Conservation (phyloP, 2,888 invertebrate species). For the Sinhomidia bicolor region DNA sequence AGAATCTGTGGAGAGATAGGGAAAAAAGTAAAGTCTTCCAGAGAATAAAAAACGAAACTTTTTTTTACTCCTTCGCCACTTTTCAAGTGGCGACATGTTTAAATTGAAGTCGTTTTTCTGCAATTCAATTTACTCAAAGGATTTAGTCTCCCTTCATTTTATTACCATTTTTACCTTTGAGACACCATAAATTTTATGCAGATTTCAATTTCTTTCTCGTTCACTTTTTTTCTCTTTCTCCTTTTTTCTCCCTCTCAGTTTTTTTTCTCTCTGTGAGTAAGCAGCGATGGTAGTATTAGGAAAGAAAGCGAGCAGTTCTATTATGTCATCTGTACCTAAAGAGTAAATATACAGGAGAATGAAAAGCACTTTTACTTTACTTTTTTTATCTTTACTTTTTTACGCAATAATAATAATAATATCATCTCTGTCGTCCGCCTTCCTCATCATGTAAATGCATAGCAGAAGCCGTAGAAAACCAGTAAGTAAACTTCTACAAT, state of each 20-base stretch:
- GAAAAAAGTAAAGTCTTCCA: slow-evolving; percentile 59
- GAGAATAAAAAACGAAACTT: slow-evolving; percentile 55
- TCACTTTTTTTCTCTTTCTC: slow-evolving; percentile 52
- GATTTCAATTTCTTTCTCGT: slow-evolving; percentile 80
- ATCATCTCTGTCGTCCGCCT: not conserved
- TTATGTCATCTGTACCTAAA: slow-evolving; percentile 25
- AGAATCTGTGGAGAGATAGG: slow-evolving; percentile 5
- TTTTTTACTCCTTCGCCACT: slow-evolving; percentile 63
- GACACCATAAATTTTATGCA: slow-evolving; percentile 81
- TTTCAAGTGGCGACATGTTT: slow-evolving; percentile 78
- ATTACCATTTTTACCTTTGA: slow-evolving; percentile 81
- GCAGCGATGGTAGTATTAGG: not conserved
- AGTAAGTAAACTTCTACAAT: slow-evolving; percentile 67
- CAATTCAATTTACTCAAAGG: slow-evolving; percentile 80
- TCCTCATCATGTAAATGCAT: slow-evolving; percentile 26
- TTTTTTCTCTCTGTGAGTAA: slow-evolving; percentile 15
- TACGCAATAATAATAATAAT: slow-evolving; percentile 19
- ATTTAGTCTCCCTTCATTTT: slow-evolving; percentile 81
- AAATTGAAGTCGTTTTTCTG: slow-evolving; percentile 81
- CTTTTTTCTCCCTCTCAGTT: not conserved
- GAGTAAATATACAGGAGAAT: slow-evolving; percentile 7
- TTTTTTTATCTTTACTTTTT: slow-evolving; percentile 22
- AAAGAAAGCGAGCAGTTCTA: slow-evolving; percentile 39
- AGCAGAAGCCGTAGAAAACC: too few species aligned
- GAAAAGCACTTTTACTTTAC: slow-evolving; percentile 32